Base-by-base conservation (phyloP, 1,140 invertebrate genomes). In the Harpegnathos saltator region DNA sequence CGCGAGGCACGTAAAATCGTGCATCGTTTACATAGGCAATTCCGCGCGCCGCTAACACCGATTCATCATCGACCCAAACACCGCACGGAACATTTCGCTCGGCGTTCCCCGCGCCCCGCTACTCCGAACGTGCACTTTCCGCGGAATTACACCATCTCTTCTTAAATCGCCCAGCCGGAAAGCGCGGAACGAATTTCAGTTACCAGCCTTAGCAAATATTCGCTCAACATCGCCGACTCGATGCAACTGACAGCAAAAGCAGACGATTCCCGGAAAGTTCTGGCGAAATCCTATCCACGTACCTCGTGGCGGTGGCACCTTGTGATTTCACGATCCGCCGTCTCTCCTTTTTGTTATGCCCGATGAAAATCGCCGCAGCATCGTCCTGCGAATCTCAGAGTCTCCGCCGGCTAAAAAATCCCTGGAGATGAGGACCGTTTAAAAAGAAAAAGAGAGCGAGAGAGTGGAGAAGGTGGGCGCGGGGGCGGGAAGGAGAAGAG, bases 161-260 rank as follows among this genome's bases (percentile, higher is more conserved):
- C 75, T 87, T 83, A 80, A 87, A 84, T 84, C 83, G 72, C 17
- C 59, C 56, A 58, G 17, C 58, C 62, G 68, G 59, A 82, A 69
- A 48, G 56, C 72, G 54, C 59, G 54, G 85, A 87, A 87, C 87
- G 85, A 87, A 88, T 88, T 88, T 88, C 86, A 88, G 75, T 88
- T 88, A 73, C 54, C 83, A 72, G 52, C 77, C 87, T 85, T 88
- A 69, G 86, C 86, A 88, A 88, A 88, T 88, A 88, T 88, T 78
- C 86, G 83, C 72, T 68, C 86, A 75, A 85, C 83, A 88, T 88
- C 83, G 63, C 14, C 54, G 72, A 78, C 52, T 54, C 77, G 83
- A 75, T 89, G 87, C 87, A 89, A 89, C 86, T 89, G 87, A 89
- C 87, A 89, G 87, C 58, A 38, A 59, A 80, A 38, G 69, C 50